Conservation (phyloP, 1,140 invertebrate genomes). For the Drosophila kanapiae region DNA sequence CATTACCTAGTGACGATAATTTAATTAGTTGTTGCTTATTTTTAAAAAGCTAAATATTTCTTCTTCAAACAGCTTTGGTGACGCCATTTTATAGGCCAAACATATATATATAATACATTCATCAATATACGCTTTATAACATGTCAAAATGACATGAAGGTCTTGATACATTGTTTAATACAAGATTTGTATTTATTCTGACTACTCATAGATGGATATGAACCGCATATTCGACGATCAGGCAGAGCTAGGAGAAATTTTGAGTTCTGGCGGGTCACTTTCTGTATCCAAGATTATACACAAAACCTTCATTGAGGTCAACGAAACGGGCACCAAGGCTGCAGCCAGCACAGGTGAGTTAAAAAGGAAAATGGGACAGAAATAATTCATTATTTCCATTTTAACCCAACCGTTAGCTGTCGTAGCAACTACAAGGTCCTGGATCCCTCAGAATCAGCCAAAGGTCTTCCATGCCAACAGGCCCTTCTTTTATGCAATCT, state of each 20-base stretch:
- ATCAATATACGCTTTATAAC: no score
- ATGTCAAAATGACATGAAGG: no score
- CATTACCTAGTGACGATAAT: no score
- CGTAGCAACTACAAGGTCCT: background rate
- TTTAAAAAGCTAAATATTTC: no score
- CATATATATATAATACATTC: no score
- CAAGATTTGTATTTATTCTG: background rate
- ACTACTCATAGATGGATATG: constrained; percentile 86
- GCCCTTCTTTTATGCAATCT: constrained; percentile 60
- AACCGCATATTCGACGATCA: constrained; percentile 86
- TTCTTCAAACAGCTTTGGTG: no score
- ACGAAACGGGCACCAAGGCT: constrained; percentile 88
- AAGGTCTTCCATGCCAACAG: constrained; percentile 52
- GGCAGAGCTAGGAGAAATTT: constrained; percentile 88
- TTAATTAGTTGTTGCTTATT: no score
- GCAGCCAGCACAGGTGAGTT: constrained; percentile 85
- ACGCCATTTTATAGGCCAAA: no score
- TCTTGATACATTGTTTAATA: no score
- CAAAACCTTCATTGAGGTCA: constrained; percentile 88
- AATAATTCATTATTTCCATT: background rate
- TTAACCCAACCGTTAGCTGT: background rate
- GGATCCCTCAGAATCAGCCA: background rate
- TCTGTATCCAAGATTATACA: constrained; percentile 87
- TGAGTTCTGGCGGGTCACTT: constrained; percentile 75
- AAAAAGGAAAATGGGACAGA: constrained; percentile 4